phyloP scores from a whole-genome alignment of 2,797 vertebrate genomes.

The Chromis chromis region DNA sequence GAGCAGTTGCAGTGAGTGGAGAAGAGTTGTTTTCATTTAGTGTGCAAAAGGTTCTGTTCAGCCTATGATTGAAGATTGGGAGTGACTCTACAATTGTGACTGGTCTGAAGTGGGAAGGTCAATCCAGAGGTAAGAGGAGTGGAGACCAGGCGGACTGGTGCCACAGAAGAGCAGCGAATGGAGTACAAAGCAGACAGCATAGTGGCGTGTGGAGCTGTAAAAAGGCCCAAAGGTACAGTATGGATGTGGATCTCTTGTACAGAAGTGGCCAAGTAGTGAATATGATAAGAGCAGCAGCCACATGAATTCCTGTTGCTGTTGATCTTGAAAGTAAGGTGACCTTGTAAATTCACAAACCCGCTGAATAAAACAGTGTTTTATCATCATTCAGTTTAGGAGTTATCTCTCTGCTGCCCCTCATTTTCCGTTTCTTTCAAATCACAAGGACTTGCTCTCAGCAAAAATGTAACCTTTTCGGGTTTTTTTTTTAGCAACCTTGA shows the following conservation, averaged over 20 bases:
- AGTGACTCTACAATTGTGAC: slow-evolving; percentile 13
- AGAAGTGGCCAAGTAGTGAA: slow-evolving; percentile 27
- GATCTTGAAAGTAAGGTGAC: slow-evolving; percentile 64
- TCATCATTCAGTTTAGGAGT: slow-evolving; percentile 57
- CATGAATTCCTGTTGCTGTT: slow-evolving; percentile 46
- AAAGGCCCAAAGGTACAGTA: slow-evolving; percentile 32
- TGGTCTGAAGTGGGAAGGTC: slow-evolving; percentile 42
- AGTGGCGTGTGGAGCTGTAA: slow-evolving; percentile 38
- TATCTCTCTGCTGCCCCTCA: slow-evolving; percentile 50
- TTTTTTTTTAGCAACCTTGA: neutral
- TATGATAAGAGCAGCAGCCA: slow-evolving; percentile 40
- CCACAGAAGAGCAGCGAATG: slow-evolving; percentile 26
- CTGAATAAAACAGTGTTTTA: slow-evolving; percentile 50
- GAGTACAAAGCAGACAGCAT: slow-evolving; percentile 11
- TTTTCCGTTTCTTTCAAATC: slow-evolving; percentile 58
- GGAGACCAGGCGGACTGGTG: slow-evolving; percentile 30
- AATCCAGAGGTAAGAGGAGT: slow-evolving; percentile 21
- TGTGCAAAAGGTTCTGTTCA: slow-evolving; percentile 30
- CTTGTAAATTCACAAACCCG: slow-evolving; percentile 58
- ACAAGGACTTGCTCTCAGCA: slow-evolving; percentile 24
- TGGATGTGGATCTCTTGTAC: slow-evolving; percentile 36
- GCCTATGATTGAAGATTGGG: slow-evolving; percentile 23
- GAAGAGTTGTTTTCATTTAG: slow-evolving; percentile 28
- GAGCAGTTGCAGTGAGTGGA: slow-evolving; percentile 26
- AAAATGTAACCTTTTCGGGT: neutral